Evolutionary conservation across 2,888 invertebrate species (phyloP).

Genomic region (Lumbricus terrestris): DNA sequence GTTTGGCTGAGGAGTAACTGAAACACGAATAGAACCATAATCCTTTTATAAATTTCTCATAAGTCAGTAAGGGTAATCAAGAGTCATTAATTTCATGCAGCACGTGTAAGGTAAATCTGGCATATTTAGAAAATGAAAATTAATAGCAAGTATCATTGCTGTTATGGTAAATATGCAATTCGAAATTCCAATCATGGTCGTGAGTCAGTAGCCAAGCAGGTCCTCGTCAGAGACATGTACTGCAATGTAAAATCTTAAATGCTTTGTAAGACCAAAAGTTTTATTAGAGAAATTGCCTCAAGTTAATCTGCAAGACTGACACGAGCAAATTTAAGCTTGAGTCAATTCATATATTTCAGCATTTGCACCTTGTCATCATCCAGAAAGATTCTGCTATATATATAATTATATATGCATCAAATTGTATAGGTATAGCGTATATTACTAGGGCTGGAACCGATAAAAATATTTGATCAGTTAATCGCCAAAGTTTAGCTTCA

Average conservation of each 20-base stretch:
- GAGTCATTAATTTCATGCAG: not conserved
- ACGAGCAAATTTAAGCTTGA: no score
- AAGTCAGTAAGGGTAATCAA: not conserved
- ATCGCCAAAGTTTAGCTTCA: no score
- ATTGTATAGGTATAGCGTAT: not conserved
- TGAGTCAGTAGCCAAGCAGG: not conserved
- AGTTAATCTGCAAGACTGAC: not conserved
- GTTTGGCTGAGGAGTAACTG: not conserved
- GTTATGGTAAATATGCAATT: not conserved
- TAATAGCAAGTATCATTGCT: not conserved
- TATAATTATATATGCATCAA: no score
- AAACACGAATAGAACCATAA: not conserved
- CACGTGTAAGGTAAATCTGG: no score
- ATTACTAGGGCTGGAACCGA: no score
- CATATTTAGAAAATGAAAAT: not conserved
- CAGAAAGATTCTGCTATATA: not conserved
- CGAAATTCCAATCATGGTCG: no score
- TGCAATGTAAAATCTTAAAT: not conserved
- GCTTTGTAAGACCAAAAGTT: not conserved
- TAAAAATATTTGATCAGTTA: no score
- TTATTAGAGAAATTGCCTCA: not conserved
- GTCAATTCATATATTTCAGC: not conserved
- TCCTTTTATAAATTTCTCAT: not conserved
- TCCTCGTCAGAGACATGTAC: not conserved
- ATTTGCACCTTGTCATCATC: not conserved